Base-by-base conservation (phyloP, 2,888 invertebrate genomes). In the Orchesellides sinensis region DNA sequence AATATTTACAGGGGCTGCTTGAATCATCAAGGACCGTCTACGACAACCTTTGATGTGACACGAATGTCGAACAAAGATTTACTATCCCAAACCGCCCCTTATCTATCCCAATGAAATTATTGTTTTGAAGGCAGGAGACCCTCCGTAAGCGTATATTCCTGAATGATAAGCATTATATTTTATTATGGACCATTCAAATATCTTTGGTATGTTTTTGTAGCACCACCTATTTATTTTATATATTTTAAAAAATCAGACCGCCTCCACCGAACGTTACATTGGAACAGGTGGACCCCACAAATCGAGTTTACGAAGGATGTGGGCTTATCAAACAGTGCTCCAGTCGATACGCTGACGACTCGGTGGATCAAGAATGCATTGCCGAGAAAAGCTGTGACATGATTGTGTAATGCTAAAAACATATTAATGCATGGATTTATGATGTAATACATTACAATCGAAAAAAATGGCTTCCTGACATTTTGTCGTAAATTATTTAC, bases 61-160 rank as follows among this genome's bases (percentile, higher is more conserved):
- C 1, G 73, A 63, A n/a, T 73, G 73, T 14, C 47, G 63, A 40
- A 73, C 73, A 25, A 73, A 63, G n/a, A 21, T 63, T 12, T 49
- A 73, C n/a, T 73, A 73, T 27, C 63, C 61, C 0, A 21, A 12
- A 19, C 73, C 73, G 6, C 73, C 73, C 29, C 25, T 32, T 1
- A 17, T 63, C 8, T 73, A 21, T 32, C 59, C 61, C 29, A 63
- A 52, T 49, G 49, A 63, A 52, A 52, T 49, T 32, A 63, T 17
- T 6, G 19, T 32, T 17, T 29, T 27, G 47, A 49, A 2, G 10
- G 14, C 29, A 21, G 21, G 6, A 3, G 29, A 8, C n/a, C n/a
- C n/a, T n/a, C n/a, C n/a, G n/a, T n/a, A n/a, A n/a, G n/a, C n/a
- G n/a, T n/a, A n/a, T n/a, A n/a, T n/a, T n/a, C n/a, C n/a, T n/a